phyloP scores from a whole-genome alignment of 2,888 invertebrate species.

The Urechis unicinctus region DNA sequence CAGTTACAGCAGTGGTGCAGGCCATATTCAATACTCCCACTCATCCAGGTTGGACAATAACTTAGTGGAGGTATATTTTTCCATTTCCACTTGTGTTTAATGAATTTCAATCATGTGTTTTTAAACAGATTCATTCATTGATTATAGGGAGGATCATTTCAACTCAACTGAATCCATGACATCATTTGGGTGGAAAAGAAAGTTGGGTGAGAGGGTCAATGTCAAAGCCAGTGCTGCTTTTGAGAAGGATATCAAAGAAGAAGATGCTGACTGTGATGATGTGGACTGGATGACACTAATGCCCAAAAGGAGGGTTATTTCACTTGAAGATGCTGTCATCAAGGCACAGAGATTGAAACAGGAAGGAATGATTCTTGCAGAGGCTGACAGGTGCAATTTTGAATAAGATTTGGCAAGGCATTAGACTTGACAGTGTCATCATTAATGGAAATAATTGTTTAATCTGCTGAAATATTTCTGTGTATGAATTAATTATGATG shows the following conservation, averaged over 20 bases:
- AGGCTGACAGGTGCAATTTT: constrained; percentile 37
- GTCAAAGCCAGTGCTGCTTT: constrained; percentile 28
- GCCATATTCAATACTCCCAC: too few relatives aligned
- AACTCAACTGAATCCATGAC: too few relatives aligned
- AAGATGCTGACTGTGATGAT: constrained; percentile 27
- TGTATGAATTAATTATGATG: not conserved
- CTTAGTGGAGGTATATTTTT: too few relatives aligned
- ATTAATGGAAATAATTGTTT: not conserved
- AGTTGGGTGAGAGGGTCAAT: constrained; percentile 35
- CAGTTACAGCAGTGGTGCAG: too few relatives aligned
- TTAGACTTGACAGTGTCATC: too few relatives aligned
- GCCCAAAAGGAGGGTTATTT: constrained; percentile 24
- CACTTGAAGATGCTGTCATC: constrained; percentile 36
- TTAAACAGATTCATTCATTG: too few relatives aligned
- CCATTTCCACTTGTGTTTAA: too few relatives aligned
- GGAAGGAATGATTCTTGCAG: constrained; percentile 42
- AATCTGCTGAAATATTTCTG: not conserved
- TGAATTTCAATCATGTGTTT: too few relatives aligned
- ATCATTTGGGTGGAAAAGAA: constrained; percentile 46
- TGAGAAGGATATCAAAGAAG: constrained; percentile 29
- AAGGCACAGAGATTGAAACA: constrained; percentile 38
- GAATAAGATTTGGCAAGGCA: not conserved
- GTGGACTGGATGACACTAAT: constrained; percentile 37
- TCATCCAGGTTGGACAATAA: too few relatives aligned
- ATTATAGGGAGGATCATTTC: too few relatives aligned